Conservation (phyloP, 1,140 invertebrate genomes). For the Piezodorus guildinii region DNA sequence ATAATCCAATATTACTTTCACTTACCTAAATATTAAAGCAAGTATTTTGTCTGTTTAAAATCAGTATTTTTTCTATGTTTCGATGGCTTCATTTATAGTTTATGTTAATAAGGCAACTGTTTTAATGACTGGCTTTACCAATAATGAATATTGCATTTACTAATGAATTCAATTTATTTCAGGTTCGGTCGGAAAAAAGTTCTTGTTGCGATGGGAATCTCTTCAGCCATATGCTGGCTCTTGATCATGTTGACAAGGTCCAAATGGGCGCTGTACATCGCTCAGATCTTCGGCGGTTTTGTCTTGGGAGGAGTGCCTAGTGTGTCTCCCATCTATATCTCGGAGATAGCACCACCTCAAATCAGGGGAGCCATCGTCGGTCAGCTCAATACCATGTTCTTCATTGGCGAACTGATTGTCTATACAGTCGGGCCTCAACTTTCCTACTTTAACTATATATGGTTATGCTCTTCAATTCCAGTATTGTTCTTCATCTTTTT, state of each 20-base stretch:
- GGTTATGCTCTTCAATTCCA: not conserved
- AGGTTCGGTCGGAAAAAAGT: too few species aligned
- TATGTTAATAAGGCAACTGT: too few species aligned
- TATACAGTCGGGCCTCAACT: not conserved
- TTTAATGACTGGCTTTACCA: too few species aligned
- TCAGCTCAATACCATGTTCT: constrained; percentile 60
- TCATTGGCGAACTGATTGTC: not conserved
- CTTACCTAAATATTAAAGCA: too few species aligned
- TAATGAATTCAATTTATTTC: too few species aligned
- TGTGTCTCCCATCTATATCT: constrained; percentile 70
- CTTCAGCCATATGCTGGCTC: not conserved
- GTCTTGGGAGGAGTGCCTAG: constrained; percentile 62
- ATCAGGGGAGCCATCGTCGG: constrained; percentile 43
- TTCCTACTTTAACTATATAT: not conserved
- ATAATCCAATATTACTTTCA: too few species aligned
- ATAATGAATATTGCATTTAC: too few species aligned
- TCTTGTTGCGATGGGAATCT: too few species aligned
- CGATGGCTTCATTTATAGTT: too few species aligned
- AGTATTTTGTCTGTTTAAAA: too few species aligned
- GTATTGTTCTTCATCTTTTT: not conserved
- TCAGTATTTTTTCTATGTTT: too few species aligned
- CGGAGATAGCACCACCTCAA: constrained; percentile 50
- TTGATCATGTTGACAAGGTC: not conserved
- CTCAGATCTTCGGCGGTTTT: constrained; percentile 41
- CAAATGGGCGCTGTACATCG: constrained; percentile 34